Conservation (phyloP, 2,113 vertebrate species). For the Calyptommatus sinebrachiatus region DNA sequence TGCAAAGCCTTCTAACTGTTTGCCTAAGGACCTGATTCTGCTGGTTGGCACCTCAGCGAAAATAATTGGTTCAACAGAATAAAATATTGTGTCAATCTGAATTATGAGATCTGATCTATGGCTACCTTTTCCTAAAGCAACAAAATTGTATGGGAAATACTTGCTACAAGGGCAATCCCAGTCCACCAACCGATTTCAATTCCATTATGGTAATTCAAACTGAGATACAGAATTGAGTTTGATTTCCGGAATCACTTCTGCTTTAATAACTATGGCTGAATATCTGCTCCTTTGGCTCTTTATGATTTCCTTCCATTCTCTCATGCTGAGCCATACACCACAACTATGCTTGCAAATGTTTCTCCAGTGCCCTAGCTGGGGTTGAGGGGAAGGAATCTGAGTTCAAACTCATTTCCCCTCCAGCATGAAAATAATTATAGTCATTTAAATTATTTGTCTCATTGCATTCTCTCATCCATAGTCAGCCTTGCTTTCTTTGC, state of each 20-base stretch:
- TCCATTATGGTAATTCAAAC: background rate
- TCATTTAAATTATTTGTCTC: constrained; percentile 28
- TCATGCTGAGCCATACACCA: constrained; percentile 26
- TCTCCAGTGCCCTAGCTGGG: background rate
- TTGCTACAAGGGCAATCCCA: background rate
- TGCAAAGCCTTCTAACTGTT: too few relatives aligned
- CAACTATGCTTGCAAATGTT: constrained; percentile 17
- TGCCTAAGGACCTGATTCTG: too few relatives aligned
- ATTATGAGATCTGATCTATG: too few relatives aligned
- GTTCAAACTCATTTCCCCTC: constrained; percentile 17
- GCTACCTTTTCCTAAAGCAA: background rate
- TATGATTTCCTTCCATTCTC: background rate
- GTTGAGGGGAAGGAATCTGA: background rate
- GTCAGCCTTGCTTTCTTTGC: constrained; percentile 13
- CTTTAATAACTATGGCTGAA: background rate
- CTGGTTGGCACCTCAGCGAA: too few relatives aligned
- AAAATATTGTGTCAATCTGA: too few relatives aligned
- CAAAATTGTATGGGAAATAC: background rate
- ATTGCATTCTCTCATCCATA: constrained; percentile 32
- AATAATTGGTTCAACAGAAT: too few relatives aligned
- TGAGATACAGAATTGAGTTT: background rate
- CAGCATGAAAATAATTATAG: constrained; percentile 25
- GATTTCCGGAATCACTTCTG: background rate
- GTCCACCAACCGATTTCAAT: background rate
- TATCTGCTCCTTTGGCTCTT: background rate